Percentiles rank a stretch among this genome's conserved stretches.
phyloP scores from a whole-genome alignment of 2,888 invertebrate species.

The Eupithecia exiguata region DNA sequence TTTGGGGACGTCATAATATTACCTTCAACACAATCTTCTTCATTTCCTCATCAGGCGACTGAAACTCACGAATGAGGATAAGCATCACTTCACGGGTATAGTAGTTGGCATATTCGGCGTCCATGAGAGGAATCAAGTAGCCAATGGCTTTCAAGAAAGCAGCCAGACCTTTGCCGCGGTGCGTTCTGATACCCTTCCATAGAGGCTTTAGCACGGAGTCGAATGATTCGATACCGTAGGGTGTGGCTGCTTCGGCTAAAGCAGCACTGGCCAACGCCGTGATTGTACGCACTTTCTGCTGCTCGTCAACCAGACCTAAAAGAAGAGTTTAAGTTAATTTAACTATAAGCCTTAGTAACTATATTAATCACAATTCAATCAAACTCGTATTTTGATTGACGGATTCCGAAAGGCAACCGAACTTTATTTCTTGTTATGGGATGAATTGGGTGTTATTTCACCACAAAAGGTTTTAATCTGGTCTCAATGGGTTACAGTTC shows the following conservation, averaged over 20 bases:
- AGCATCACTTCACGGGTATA: constrained; percentile 99
- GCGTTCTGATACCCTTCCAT: constrained; percentile 99
- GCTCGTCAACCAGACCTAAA: constrained; percentile 96
- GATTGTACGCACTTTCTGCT: constrained; percentile 99
- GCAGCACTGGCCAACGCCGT: constrained; percentile 99
- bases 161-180: constrained; percentile 96
- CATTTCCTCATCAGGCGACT: constrained; percentile 99
- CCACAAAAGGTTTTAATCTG: too few species aligned
- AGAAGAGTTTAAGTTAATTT: background rate
- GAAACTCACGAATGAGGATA: constrained; percentile 99
- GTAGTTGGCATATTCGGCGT: constrained; percentile 99
- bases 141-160: constrained; percentile 99
- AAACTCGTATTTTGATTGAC: too few species aligned
- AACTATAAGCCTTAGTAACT: background rate
- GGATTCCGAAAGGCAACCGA: background rate
- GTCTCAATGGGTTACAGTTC: too few species aligned
- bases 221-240: constrained; percentile 99
- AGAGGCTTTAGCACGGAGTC: constrained; percentile 99
- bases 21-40: constrained; percentile 99
- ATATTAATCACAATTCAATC: too few species aligned
- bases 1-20: background rate
- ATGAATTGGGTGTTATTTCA: background rate
- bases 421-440: background rate
- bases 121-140: constrained; percentile 99
- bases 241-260: constrained; percentile 99